Percentiles rank a stretch among this genome's conserved stretches.
phyloP scores from a whole-genome alignment of 2,113 vertebrate genomes.

The Seriola quinqueradiata region DNA sequence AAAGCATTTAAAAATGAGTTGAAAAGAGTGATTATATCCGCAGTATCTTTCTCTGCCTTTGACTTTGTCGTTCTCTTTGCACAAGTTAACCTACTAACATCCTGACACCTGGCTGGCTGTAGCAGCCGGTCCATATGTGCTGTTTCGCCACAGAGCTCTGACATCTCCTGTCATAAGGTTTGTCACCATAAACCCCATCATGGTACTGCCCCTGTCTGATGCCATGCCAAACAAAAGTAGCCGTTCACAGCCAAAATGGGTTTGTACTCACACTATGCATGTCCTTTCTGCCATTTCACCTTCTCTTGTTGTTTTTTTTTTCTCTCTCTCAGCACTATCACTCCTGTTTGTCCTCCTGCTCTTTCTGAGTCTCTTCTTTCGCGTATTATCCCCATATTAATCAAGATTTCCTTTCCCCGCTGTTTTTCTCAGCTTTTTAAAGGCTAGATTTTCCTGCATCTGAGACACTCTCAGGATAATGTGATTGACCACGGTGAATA shows the following conservation, averaged over 20 bases:
- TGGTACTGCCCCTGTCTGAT: constrained; percentile 61
- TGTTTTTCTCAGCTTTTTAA: constrained; percentile 30
- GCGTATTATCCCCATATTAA: not conserved
- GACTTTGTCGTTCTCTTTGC: constrained; percentile 15
- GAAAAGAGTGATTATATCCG: not conserved
- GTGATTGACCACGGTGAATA: constrained; percentile 45
- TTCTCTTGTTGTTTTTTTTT: not conserved
- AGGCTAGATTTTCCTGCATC: constrained; percentile 27
- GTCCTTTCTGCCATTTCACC: constrained; percentile 50
- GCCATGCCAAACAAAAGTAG: constrained; percentile 51
- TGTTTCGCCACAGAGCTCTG: constrained; percentile 70
- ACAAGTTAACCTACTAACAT: constrained; percentile 13
- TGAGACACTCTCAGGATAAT: constrained; percentile 23
- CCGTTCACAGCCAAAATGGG: constrained; percentile 48
- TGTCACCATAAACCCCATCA: constrained; percentile 68
- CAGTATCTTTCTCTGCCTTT: not conserved
- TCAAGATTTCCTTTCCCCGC: not conserved
- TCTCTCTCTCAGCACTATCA: not conserved
- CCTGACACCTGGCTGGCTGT: constrained; percentile 28
- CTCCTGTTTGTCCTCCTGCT: constrained; percentile 43
- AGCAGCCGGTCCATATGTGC: constrained; percentile 71
- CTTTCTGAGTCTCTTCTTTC: not conserved
- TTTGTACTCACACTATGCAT: constrained; percentile 25
- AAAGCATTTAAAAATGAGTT: not conserved
- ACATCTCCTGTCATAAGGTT: constrained; percentile 69